Evolutionary conservation across 2,113 vertebrate species (phyloP), one percentile per base, ranked within the genome.

Genomic region (Cryptomyrus ogoouensis): DNA sequence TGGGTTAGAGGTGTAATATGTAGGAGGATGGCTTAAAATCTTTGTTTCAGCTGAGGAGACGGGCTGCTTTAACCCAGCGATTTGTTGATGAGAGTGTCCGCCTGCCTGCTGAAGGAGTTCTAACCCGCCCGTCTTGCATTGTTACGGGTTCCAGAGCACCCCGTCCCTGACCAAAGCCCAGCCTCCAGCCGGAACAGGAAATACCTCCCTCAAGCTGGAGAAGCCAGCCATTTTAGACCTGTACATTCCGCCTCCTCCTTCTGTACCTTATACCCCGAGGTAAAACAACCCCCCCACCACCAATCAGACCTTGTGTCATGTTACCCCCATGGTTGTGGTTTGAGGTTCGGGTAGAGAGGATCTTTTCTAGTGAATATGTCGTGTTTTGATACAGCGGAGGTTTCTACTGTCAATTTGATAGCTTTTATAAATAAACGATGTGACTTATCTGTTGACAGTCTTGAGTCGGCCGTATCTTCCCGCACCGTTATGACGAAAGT

Each of bases 181-280:
- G 94, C 95, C 97, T 83, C 94, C 96, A 0, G 96, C 96, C 87
- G 94, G 96, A 92, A 96, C 96, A 0, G 95, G 95, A 88, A 96
- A 97, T 4, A 89, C 94, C 83, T 95, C 95, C 0, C 91, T 95
- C 92, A 97, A 94, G 92, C 97, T 96, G 88, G 97, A 96, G 91
- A 98, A 98, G 91, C 94, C 97, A 0, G 94, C 97, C 91, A 96
- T 98, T 92, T 90, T 98, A 92, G 97, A 99, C 88, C 93, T 99
- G 31, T 97, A 97, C 90, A 97, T 99, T 83, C 97, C 98, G 42
- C 97, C 98, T 88, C 98, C 98, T 0, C 98, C 98, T 0, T 89
- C 95, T 9, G 93, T 97, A 0, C 97, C 98, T 0, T 99, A 98
- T 93, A 93, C 93, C 1, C 97, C 97, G 10, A 93, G 96, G 98